Conservation (phyloP, 2,888 invertebrate species). For the Tinea semifulvella region DNA sequence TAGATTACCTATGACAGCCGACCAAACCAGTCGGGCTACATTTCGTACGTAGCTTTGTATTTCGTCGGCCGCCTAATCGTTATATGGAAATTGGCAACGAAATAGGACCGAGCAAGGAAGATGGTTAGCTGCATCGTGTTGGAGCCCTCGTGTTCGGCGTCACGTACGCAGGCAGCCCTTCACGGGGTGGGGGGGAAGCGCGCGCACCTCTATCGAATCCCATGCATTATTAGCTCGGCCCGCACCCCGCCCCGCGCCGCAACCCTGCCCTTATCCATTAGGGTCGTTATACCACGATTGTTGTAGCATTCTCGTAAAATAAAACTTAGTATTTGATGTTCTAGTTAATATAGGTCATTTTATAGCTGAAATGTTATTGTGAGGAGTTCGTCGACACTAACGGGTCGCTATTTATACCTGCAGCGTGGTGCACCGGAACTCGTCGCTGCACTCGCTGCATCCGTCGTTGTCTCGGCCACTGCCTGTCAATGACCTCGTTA, state of each 20-base stretch:
- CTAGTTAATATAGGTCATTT: slow-evolving; percentile 1
- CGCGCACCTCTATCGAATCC: slow-evolving; percentile 45
- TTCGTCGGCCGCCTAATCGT: slow-evolving; percentile 6
- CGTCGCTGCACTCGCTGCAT: slow-evolving; percentile 61
- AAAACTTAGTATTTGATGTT: slow-evolving; percentile 2
- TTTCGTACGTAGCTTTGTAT: not conserved
- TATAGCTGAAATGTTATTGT: slow-evolving; percentile 7
- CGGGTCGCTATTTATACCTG: slow-evolving; percentile 66
- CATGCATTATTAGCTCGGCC: slow-evolving; percentile 48
- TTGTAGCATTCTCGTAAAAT: slow-evolving; percentile 4
- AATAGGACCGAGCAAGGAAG: slow-evolving; percentile 4
- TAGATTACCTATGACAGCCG: not conserved
- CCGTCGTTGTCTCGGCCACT: slow-evolving; percentile 38
- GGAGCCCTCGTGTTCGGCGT: slow-evolving; percentile 44
- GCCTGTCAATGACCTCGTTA: slow-evolving; percentile 59
- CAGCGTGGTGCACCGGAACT: slow-evolving; percentile 59
- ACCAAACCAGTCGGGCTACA: slow-evolving; percentile 9
- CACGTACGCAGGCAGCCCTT: slow-evolving; percentile 36
- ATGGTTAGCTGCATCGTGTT: slow-evolving; percentile 25
- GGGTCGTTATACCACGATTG: slow-evolving; percentile 1
- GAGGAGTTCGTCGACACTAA: slow-evolving; percentile 53
- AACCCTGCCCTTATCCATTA: slow-evolving; percentile 3
- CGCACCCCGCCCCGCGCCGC: slow-evolving; percentile 26
- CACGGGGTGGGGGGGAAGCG: slow-evolving; percentile 42
- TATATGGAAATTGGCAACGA: not conserved